Evolutionary conservation across 2,113 vertebrate species (phyloP).

Genomic region (Uria lomvia): DNA sequence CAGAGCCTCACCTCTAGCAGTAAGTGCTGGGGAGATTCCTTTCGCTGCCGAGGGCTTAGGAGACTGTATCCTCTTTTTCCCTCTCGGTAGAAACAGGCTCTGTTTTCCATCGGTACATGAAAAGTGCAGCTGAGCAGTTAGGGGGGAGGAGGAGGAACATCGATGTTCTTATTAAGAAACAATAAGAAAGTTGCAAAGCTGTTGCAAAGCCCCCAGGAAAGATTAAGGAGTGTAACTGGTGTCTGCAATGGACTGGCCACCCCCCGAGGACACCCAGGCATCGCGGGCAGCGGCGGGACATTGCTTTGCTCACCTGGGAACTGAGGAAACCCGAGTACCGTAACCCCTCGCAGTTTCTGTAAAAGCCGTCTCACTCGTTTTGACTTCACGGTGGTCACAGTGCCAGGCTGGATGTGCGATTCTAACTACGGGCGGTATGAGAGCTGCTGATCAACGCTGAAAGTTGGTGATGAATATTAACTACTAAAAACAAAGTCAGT

Average conservation of each 20-base stretch:
- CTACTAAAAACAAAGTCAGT: not conserved
- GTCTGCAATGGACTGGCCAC: not conserved
- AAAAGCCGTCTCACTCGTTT: not conserved
- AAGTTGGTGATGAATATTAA: not conserved
- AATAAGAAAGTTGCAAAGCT: not conserved
- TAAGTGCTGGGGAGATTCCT: not conserved
- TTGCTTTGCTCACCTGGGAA: not conserved
- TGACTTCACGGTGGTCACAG: not conserved
- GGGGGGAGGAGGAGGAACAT: not conserved
- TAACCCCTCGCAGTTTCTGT: not conserved
- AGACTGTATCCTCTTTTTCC: not conserved
- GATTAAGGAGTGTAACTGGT: not conserved
- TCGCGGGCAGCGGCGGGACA: not conserved
- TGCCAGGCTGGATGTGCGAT: not conserved
- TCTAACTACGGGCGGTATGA: not conserved
- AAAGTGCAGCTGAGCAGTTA: not conserved
- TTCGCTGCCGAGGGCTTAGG: not conserved
- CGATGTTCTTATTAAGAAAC: not conserved
- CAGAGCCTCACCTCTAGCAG: not conserved
- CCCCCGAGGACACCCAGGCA: not conserved
- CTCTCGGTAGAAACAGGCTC: not conserved
- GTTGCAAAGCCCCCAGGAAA: not conserved
- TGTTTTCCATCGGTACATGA: not conserved
- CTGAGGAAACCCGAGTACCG: accelerated
- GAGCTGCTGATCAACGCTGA: not conserved